Evolutionary conservation across 2,113 vertebrate species (phyloP).

Genomic region (Cyprinus carpio): DNA sequence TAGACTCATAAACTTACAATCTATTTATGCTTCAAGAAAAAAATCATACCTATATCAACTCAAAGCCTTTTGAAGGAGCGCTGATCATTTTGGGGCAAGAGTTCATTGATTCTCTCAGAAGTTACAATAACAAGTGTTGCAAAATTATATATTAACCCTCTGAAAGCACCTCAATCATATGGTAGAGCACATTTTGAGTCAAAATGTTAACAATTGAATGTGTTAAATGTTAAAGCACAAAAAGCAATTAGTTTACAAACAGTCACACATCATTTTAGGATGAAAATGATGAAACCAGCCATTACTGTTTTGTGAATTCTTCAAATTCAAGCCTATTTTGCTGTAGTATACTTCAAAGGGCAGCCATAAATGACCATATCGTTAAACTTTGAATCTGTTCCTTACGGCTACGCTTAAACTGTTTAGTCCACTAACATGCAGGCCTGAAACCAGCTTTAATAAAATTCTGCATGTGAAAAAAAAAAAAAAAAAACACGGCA

Average conservation of each 20-base stretch:
- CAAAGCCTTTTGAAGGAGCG: background rate
- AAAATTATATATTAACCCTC: background rate
- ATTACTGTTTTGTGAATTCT: background rate
- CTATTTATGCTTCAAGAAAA: constrained; percentile 69
- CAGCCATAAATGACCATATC: background rate
- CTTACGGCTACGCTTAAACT: background rate
- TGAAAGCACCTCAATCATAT: background rate
- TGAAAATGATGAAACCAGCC: background rate
- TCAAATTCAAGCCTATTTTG: background rate
- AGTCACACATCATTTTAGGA: background rate
- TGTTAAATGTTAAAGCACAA: background rate
- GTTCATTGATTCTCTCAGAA: background rate
- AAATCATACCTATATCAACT: constrained; percentile 54
- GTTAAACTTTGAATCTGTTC: background rate
- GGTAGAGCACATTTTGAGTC: background rate
- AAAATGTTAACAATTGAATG: background rate
- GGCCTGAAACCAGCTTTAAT: background rate
- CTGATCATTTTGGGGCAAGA: constrained; percentile 8
- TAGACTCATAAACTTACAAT: constrained; percentile 64
- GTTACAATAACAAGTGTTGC: background rate
- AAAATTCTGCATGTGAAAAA: background rate
- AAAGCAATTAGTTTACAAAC: background rate
- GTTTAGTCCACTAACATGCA: background rate
- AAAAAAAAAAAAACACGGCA: background rate
- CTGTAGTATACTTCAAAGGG: background rate